Evolutionary conservation across 2,797 vertebrate species (phyloP), one percentile per base, ranked within the genome.

Genomic region (Ataeniobius toweri): DNA sequence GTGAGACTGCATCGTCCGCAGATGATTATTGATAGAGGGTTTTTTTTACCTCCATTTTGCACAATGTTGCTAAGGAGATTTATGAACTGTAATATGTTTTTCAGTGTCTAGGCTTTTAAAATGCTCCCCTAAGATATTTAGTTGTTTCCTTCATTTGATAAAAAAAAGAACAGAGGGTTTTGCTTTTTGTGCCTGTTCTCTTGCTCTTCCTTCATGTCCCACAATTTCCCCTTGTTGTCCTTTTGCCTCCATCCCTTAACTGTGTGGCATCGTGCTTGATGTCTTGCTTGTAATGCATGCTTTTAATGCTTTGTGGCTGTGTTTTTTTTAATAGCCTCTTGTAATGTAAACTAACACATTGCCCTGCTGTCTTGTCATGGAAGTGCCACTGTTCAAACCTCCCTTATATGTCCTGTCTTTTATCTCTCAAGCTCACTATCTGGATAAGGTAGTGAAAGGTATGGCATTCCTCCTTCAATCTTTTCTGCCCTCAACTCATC

Each of bases 381-480:
- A 94, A 94, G 91, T 93, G 89, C 86, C 94, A 91, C 91, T 96
- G 95, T 95, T 96, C 92, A 95, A 96, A 95, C 96, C 96, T 97
- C 96, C 97, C 96, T 97, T 97, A 98, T 96, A 97, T 97, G 96
- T 97, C 96, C 95, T 98, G 96, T 98, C 96, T 97, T 98, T 99
- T 99, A 97, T 99, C 96, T 97, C 96, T 97, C 95, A 98, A 99
- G 98, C 98, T 97, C 98, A 99, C 98, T 99, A 99, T 99, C 98
- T 99, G 98, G 98, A 99, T 98, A 99, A 98, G 98, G 98, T 99
- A 99, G 98, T 99, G 97, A 99, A 99, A 99, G 98, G 98, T 99
- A 98, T 91, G 97, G 95, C 97, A 96, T 97, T 97, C 96, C 96
- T 94, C 91, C 92, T 95, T 94, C 94, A 91, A 94, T 92, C 92